Base-by-base conservation (phyloP, 2,113 vertebrate species). In the Neolamprologus sp. region DNA sequence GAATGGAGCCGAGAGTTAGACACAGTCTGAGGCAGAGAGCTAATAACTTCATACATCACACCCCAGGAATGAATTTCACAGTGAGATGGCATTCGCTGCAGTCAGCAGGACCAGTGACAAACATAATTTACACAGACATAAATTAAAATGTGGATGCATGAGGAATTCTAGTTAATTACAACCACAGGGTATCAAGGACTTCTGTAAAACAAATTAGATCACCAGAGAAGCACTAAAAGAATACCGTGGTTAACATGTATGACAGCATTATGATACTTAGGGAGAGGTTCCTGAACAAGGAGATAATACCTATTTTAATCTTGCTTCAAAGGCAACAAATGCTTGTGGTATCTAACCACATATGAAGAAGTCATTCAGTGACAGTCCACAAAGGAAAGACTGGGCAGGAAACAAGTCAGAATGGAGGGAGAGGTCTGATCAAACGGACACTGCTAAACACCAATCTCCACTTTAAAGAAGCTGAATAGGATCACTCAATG, bases 31-130 rank as follows among this genome's bases (percentile, higher is more conserved):
- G 54, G 55, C 7, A 7, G 23, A 47, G 55, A 1, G 33, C 45
- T 88, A 87, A 90, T 86, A 75, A 75, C 68, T 82, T 91, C 47
- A 71, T 45, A 86, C 21, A 84, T 92, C 53, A 93, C 81, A 84
- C 35, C 83, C 6, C 13, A 51, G 78, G 71, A 68, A 84, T 87
- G 35, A 91, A 95, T 90, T 88, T 93, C 81, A 87, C 91, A 91
- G 42, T 9, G 28, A 87, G 21, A 8, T 19, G 80, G 19, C 14
- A 63, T 54, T 83, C 8, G 78, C 30, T 57, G 80, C 57, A 17
- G 71, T 91, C 79, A 86, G 58, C 51, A 79, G 10, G 45, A 14
- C 14, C 4, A 3, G 11, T 42, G 73, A 68, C 37, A 57, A 45
- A 75, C 28, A 12, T 4, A 26, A 80, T 82, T 63, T 19, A 84